Conservation (phyloP, 2,888 invertebrate species). For the Aleiodes alternator region DNA sequence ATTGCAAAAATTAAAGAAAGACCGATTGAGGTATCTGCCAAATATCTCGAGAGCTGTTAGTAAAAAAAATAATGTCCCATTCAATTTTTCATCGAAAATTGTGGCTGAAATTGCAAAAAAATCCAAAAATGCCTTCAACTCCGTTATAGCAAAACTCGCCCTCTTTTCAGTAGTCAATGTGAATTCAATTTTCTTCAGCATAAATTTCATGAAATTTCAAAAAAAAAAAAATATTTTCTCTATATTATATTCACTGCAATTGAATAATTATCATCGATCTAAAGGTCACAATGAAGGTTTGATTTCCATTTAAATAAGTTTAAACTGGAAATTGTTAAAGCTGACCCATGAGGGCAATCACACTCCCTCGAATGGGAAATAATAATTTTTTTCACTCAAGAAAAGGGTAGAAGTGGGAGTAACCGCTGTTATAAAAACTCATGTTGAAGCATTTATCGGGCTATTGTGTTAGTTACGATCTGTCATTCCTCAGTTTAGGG, state of each 20-base stretch:
- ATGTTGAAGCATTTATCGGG: conserved; percentile 16
- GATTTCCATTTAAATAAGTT: conserved; percentile 56
- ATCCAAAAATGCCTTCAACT: too few species aligned
- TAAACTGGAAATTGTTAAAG: conserved; percentile 47
- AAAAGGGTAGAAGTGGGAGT: conserved; percentile 29
- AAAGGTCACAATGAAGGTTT: conserved; percentile 53
- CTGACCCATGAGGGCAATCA: conserved; percentile 8
- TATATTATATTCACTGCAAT: conserved; percentile 4
- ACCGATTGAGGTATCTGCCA: too few species aligned
- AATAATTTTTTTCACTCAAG: conserved; percentile 40
- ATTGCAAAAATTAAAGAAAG: too few species aligned
- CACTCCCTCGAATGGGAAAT: conserved; percentile 33
- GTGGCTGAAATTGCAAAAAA: too few species aligned
- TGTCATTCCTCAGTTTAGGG: conserved; percentile 26
- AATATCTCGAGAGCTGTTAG: too few species aligned
- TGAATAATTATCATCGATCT: conserved; percentile 17
- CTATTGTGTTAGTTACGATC: conserved; percentile 19
- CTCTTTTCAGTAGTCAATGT: too few species aligned
- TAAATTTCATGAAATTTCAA: background rate
- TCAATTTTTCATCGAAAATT: too few species aligned
- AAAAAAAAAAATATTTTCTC: background rate
- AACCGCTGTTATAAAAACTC: conserved; percentile 53
- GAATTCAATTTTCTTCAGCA: background rate
- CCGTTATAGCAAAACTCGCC: too few species aligned
- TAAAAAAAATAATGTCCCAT: too few species aligned